Percentiles rank a stretch among this genome's conserved stretches.
Conservation (phyloP, 2,797 vertebrate genomes). For the Alca torda region DNA sequence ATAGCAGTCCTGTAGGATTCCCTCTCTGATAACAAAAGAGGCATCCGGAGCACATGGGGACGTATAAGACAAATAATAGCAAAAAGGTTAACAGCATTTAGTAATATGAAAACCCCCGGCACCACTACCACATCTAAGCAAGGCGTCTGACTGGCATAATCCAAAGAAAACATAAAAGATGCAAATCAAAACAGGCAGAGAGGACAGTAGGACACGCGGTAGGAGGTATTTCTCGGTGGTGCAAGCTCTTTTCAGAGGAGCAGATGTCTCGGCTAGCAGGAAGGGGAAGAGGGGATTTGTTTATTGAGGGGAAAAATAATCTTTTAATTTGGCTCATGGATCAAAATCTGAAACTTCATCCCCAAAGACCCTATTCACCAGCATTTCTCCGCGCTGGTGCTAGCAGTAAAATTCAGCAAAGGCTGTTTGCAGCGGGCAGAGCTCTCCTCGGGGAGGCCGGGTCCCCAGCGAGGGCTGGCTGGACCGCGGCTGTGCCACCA, state of each 20-base stretch:
- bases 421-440: background rate
- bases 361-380: fast-evolving
- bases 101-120: background rate
- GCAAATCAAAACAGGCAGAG: background rate
- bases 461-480: background rate
- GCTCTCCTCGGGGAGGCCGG: background rate
- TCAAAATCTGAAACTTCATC: background rate
- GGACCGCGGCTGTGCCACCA: background rate
- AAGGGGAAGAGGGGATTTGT: constrained; percentile 13
- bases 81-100: background rate
- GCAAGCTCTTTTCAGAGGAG: background rate
- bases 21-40: background rate
- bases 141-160: background rate
- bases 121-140: background rate
- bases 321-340: constrained; percentile 4
- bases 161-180: background rate
- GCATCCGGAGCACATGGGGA: background rate
- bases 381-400: background rate
- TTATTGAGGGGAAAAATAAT: constrained; percentile 14
- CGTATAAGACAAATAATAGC: background rate
- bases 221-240: background rate
- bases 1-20: background rate
- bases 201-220: background rate
- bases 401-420: background rate
- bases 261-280: constrained; percentile 21